Evolutionary conservation across 2,888 invertebrate genomes (phyloP), one percentile per base, ranked within the genome.

Genomic region (Trichopria drosophilae): DNA sequence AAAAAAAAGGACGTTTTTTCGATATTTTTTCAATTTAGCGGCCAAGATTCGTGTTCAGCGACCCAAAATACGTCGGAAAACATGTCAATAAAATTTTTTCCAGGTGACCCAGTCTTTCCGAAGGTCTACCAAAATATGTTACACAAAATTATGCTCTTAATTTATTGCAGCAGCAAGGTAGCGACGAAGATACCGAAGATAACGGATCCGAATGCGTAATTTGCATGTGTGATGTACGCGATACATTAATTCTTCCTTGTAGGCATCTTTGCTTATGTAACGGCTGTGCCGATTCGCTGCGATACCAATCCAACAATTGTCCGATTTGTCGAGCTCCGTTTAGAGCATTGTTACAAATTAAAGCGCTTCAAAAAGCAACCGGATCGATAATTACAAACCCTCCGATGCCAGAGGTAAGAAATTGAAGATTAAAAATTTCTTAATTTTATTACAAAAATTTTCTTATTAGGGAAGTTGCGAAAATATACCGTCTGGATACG

Each of bases 261-360:
- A 82, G 93, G 22, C 99, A 99, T 79, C 82, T 99, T 45, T 99
- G 98, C 73, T 80, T 99, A 56, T 99, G 98, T 77, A 93, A 95
- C 78, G 90, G 90, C 1, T 99, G 98, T 78, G 98, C 98, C 0
- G 97, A 98, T 78, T 95, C 95, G 1, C 80, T 99, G 53, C 83
- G 98, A 58, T 97, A 96, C 73, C 94, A 94, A 82, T 94, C 97
- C 19, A 98, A 94, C 78, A 98, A 96, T 78, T 99, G 99, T 67
- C 99, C 99, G 6, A 99, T 99, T 62, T 99, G 99, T 74, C 83
- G 99, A 55, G 93, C 97, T n/a, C 98, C 98, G 7, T 99, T 99
- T 78, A 81, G 98, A 57, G 99, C 99, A 0, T 81, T 99, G 41
- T 80, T 99, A 49, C 97, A 98, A 79, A 92, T 99, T 42, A 82